Evolutionary conservation across 2,888 invertebrate genomes (phyloP), one percentile per base, ranked within the genome.

Genomic region (Megastigmus dorsalis): DNA sequence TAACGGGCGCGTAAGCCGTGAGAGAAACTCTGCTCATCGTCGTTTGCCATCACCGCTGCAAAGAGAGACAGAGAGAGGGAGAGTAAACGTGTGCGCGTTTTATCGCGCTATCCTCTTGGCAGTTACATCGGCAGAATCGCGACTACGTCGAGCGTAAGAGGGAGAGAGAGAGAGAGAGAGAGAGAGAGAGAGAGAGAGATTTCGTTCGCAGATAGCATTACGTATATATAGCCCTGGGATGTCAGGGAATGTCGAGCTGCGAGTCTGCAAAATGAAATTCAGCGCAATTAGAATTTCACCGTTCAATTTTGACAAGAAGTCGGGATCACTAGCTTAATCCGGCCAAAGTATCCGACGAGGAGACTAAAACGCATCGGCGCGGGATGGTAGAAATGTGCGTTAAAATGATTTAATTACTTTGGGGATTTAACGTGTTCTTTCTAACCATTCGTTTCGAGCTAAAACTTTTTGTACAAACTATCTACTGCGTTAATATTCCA

Each of bases 1-100:
- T 85, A 86, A 85, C 83, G 83, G 78, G 80, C 74, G 74, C 81
- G 79, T 82, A 81, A 82, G 78, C 38, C 20, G 59, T n/a, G 28
- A 43, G 13, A 45, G 20, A 43, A n/a, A 33, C 55, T 65, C 45
- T 4, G 13, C 45, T 48, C 48, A 26, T 20, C 43, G 23, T 38
- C 50, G n/a, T n/a, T n/a, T n/a, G n/a, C 43, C 20, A 10, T 15
- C 18, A n/a, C n/a, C n/a, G n/a, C n/a, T n/a, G n/a, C n/a, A n/a
- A n/a, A n/a, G n/a, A n/a, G n/a, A n/a, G n/a, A n/a, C n/a, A 15
- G 54, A 50, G 36, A 2, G 41, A 13, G 23, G 10, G 0, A 18
- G 18, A n/a, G n/a, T n/a, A n/a, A n/a, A n/a, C n/a, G n/a, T n/a
- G n/a, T n/a, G n/a, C n/a, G n/a, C 36, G 18, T 59, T 70, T 70